Percentiles rank a stretch among this genome's conserved stretches.
These are phyloP conservation scores for Tipula confusa DNA, from an alignment of 2,888 invertebrate genomes.

Conservation along the genomic window DNA sequence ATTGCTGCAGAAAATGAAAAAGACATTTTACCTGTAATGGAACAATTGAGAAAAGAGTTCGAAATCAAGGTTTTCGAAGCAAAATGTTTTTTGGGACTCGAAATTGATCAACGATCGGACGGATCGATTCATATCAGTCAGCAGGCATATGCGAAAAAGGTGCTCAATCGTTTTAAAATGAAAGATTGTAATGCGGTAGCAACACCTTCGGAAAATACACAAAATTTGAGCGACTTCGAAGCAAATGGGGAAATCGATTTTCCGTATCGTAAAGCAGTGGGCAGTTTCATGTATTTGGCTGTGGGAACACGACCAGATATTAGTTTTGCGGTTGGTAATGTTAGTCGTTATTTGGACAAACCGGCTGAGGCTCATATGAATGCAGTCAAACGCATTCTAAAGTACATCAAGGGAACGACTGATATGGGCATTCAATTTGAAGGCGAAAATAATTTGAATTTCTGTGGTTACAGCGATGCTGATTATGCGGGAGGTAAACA, in stretches of 20 bases:
- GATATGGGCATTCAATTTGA: too few species aligned
- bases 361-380: too few species aligned
- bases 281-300: neutral
- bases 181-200: neutral
- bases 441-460: too few species aligned
- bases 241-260: neutral
- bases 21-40: too few species aligned
- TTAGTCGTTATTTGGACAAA: neutral
- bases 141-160: too few species aligned
- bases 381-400: too few species aligned
- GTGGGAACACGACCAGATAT: neutral
- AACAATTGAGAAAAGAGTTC: neutral
- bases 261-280: neutral
- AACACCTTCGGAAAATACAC: neutral
- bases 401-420: too few species aligned
- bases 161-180: too few species aligned
- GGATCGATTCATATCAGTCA: neutral
- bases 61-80: neutral
- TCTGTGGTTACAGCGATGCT: too few species aligned
- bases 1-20: too few species aligned
- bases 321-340: neutral
- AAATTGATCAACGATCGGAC: neutral
- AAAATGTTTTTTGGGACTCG: slow-evolving; percentile 21
- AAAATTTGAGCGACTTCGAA: neutral
- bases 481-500: too few species aligned